A percentile compares a stretch with the other conserved stretches of the same genome.
Evolutionary conservation across 2,113 vertebrate species (phyloP).

Genomic region (Cavia porcellus): DNA sequence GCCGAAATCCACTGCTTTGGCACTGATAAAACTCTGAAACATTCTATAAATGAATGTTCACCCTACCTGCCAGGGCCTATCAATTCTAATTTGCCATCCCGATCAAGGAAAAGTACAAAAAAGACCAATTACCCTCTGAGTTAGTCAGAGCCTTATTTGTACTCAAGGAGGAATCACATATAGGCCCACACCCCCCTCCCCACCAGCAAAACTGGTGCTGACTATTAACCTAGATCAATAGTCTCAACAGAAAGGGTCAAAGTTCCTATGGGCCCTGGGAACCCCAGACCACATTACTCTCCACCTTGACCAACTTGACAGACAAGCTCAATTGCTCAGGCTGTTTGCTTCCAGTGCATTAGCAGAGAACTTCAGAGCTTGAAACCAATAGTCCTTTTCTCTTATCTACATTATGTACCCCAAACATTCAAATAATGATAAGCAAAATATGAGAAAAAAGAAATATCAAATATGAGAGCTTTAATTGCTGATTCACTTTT

Average conservation of each 20-base stretch:
- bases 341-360: slow-evolving; percentile 51
- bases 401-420: neutral
- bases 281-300: slow-evolving; percentile 78
- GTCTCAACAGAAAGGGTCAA: slow-evolving; percentile 78
- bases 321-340: slow-evolving; percentile 74
- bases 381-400: slow-evolving; percentile 16
- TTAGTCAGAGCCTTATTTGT: slow-evolving; percentile 67
- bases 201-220: slow-evolving; percentile 64
- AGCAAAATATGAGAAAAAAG: slow-evolving; percentile 26
- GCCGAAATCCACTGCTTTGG: neutral
- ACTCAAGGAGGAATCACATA: slow-evolving; percentile 54
- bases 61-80: slow-evolving; percentile 34
- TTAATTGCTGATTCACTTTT: neutral
- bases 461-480: neutral
- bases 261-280: slow-evolving; percentile 78
- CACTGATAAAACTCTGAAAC: neutral
- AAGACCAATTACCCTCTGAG: slow-evolving; percentile 66
- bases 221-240: slow-evolving; percentile 81
- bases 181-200: slow-evolving; percentile 28
- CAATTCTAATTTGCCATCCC: slow-evolving; percentile 47
- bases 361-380: slow-evolving; percentile 67
- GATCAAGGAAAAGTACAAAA: slow-evolving; percentile 66
- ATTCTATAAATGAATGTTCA: slow-evolving; percentile 38
- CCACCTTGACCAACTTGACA: slow-evolving; percentile 77
- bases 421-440: neutral